Evolutionary conservation across 2,888 invertebrate species (phyloP).

Genomic region (Eupithecia pulchellata): DNA sequence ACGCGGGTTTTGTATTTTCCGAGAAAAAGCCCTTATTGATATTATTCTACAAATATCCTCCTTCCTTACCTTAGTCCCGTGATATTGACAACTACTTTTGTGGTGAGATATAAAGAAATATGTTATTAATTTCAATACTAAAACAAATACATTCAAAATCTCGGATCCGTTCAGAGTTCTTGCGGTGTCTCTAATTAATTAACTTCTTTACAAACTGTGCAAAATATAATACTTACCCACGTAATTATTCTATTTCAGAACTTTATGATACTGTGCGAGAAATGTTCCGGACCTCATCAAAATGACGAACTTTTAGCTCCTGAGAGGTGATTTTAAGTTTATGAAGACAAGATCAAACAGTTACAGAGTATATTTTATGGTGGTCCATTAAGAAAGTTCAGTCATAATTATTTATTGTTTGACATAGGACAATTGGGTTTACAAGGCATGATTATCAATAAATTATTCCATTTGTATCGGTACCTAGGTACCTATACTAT

Average conservation of each 20-base stretch:
- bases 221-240: neutral
- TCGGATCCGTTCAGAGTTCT: no score
- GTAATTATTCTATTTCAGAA: conserved; percentile 55
- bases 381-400: neutral
- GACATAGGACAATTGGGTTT: neutral
- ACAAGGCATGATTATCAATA: neutral
- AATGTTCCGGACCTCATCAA: conserved; percentile 55
- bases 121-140: no score
- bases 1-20: neutral
- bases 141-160: no score
- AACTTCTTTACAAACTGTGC: neutral
- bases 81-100: no score
- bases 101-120: no score
- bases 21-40: no score
- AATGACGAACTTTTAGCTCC: conserved; percentile 66
- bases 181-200: no score
- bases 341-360: neutral
- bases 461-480: neutral
- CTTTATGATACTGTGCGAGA: conserved; percentile 65
- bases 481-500: no score
- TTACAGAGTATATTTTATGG: no score
- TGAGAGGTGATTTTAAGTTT: conserved; percentile 54
- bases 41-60: no score
- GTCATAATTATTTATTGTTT: neutral
- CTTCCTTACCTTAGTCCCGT: no score